Evolutionary conservation across 2,888 invertebrate genomes (phyloP), one percentile per base, ranked within the genome.

Genomic region (Aphidius colemani): DNA sequence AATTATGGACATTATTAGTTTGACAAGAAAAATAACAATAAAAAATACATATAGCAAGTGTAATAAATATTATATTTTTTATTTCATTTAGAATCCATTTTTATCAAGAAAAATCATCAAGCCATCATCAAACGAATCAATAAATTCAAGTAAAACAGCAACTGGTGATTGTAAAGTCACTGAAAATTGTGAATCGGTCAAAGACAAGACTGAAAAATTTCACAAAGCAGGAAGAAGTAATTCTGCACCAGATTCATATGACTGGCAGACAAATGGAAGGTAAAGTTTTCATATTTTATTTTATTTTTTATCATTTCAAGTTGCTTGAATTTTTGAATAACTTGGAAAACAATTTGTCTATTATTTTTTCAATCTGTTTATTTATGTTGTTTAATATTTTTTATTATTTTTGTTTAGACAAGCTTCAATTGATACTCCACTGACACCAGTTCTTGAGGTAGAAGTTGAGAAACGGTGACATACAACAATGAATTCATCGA

Each of bases 231-330:
- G 90, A 4, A 85, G 92, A 57, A 91, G 92, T 11, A 89, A 91
- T 78, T 93, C 92, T 7, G 92, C 92, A 9, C 92, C 93, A 0
- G 90, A 88, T 50, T 87, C 89, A 13, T 90, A 89, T 69, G 83
- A 85, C 63, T 83, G 84, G 76, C 84, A 78, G 65, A 65, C 70
- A 53, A 75, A 75, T 66, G 79, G 78, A 73, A 76, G 76, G 79
- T 79, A 43, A 53, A 66, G 51, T 18, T 18, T 18, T 18, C 2
- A 2, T 18, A 18, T 18, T 18, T 18, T 18, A 18, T 18, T 18
- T 6, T 7, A 11, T 45, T 50, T 51, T 44, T 45, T 11, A 57
- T 4, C 51, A 18, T 18, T 18, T 18, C 13, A 18, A 18, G 2
- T 18, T 18, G 13, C 13, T 18, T 18, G 13, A 18, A 18, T 2